phyloP scores from a whole-genome alignment of 2,113 vertebrate species.

The Anoura caudifer region DNA sequence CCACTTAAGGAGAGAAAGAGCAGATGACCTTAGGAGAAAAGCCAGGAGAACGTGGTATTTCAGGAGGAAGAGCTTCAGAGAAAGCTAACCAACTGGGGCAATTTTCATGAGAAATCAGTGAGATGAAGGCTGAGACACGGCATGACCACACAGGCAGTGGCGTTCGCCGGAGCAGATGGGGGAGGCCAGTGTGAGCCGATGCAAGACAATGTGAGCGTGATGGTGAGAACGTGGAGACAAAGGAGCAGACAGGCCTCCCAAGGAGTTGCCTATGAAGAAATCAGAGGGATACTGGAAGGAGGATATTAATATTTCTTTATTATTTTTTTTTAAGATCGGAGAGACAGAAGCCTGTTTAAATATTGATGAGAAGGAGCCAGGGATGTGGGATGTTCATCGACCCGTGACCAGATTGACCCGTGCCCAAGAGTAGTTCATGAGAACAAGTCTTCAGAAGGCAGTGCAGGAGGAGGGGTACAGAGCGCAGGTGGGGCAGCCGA shows the following conservation, averaged over 20 bases:
- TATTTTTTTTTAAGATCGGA: neutral
- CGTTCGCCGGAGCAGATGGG: too few relatives aligned
- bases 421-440: neutral
- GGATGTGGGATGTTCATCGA: neutral
- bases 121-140: neutral
- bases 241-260: neutral
- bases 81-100: neutral
- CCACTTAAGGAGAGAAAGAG: neutral
- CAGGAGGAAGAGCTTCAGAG: too few relatives aligned
- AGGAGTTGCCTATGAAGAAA: neutral
- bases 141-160: too few relatives aligned
- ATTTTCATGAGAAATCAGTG: neutral
- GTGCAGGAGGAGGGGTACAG: neutral
- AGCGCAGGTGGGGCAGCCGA: neutral
- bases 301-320: neutral
- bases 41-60: neutral
- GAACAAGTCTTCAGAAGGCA: neutral
- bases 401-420: neutral
- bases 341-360: neutral
- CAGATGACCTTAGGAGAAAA: neutral
- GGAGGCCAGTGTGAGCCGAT: neutral
- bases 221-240: neutral
- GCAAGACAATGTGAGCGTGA: neutral
- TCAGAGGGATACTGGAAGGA: neutral
- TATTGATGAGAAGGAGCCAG: neutral